Conservation (phyloP, 1,140 invertebrate genomes). For the Augochlora pura region DNA sequence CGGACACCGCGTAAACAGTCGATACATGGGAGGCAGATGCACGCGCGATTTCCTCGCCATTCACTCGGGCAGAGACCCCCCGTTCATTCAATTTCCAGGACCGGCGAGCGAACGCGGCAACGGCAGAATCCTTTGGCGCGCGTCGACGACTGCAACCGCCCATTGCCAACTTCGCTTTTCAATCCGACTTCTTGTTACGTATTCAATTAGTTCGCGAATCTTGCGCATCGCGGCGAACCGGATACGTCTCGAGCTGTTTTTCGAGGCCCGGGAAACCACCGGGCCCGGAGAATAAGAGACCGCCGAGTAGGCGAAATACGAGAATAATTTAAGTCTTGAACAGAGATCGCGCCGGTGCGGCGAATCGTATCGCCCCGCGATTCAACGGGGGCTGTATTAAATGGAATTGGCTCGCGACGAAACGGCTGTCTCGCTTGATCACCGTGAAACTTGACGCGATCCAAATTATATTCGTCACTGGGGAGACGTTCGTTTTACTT, state of each 20-base stretch:
- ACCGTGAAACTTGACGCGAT: no score
- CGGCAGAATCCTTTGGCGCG: neutral
- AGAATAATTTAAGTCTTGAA: conserved; percentile 57
- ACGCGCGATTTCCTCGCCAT: neutral
- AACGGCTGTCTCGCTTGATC: neutral
- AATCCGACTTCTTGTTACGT: conserved; percentile 36
- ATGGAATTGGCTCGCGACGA: conserved; percentile 16
- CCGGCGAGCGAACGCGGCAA: neutral
- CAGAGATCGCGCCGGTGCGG: neutral
- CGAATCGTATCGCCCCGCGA: neutral
- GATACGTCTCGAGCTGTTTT: conserved; percentile 5
- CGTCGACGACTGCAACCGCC: neutral
- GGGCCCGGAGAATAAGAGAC: neutral
- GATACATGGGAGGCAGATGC: neutral
- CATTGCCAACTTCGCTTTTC: conserved; percentile 31
- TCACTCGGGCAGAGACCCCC: neutral
- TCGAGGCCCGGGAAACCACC: neutral
- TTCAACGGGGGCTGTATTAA: conserved; percentile 10
- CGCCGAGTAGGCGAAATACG: conserved; percentile 40
- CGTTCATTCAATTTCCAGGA: conserved; percentile 11
- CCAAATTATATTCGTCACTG: no score
- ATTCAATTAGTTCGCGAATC: conserved; percentile 55
- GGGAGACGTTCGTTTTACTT: no score
- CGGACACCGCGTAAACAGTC: neutral
- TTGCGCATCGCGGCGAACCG: conserved; percentile 10